phyloP scores from a whole-genome alignment of 2,797 vertebrate genomes.

The Hypotaenidia okinawae region DNA sequence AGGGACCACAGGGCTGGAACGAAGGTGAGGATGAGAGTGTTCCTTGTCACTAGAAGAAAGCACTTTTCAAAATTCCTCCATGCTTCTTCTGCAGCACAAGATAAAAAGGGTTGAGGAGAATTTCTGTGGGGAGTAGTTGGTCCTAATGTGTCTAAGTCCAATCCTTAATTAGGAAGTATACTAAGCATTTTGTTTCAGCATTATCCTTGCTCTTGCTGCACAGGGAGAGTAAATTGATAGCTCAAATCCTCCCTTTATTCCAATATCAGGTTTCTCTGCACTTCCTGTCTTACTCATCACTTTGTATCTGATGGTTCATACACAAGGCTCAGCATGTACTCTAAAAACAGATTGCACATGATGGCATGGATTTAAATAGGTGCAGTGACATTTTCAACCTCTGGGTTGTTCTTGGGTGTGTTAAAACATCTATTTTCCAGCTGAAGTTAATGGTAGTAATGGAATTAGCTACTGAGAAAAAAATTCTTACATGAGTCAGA shows the following conservation, averaged over 20 bases:
- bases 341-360: neutral
- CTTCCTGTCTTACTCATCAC: conserved; percentile 10
- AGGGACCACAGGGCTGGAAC: neutral
- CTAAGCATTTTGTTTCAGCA: neutral
- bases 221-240: neutral
- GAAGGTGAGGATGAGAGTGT: neutral
- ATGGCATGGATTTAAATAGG: neutral
- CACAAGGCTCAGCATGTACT: neutral
- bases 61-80: neutral
- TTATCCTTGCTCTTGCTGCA: neutral
- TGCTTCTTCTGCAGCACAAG: neutral
- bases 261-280: conserved; percentile 10
- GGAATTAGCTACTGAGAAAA: neutral
- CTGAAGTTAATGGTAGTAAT: neutral
- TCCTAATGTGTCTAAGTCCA: neutral
- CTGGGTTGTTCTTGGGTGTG: neutral
- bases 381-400: neutral
- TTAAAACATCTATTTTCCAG: neutral
- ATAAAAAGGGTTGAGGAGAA: neutral
- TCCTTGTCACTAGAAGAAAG: neutral
- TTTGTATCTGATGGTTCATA: neutral
- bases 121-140: neutral
- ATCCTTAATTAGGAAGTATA: neutral
- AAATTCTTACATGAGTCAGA: neutral
- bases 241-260: neutral